A percentile compares a stretch with the other conserved stretches of the same genome.
phyloP scores from a whole-genome alignment of 2,797 vertebrate species.

The Selene dorsalis region DNA sequence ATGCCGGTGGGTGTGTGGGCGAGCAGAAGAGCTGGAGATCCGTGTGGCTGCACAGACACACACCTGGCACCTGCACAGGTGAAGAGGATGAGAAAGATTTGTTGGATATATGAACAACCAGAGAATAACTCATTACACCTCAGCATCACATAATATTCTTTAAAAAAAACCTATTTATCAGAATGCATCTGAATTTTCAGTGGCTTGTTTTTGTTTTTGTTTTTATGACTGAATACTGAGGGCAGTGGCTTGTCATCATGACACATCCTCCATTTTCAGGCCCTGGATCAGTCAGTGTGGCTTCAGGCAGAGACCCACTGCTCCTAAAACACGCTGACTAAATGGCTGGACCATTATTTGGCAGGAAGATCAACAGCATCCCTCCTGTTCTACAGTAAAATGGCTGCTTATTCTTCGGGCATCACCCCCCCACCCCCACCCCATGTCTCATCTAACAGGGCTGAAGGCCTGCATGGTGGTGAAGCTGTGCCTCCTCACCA shows the following conservation, averaged over 20 bases:
- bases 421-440: conserved; percentile 35
- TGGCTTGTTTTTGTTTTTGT: not conserved
- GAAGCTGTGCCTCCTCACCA: conserved; percentile 16
- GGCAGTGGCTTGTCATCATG: conserved; percentile 1
- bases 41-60: conserved; percentile 60
- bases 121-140: not conserved
- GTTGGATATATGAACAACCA: not conserved
- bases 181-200: not conserved
- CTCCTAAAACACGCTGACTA: conserved; percentile 34
- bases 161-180: not conserved
- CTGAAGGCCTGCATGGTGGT: conserved; percentile 53
- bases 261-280: conserved; percentile 31
- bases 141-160: not conserved
- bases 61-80: conserved; percentile 73
- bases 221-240: not conserved
- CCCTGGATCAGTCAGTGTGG: conserved; percentile 10
- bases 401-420: conserved; percentile 73
- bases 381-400: conserved; percentile 68
- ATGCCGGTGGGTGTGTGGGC: conserved; percentile 45
- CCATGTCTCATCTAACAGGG: conserved; percentile 28
- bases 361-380: conserved; percentile 53
- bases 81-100: conserved; percentile 16
- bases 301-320: conserved; percentile 17
- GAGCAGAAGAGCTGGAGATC: conserved; percentile 60
- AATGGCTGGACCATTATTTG: conserved; percentile 51